These are phyloP conservation scores for Sussaba pulchella DNA, from an alignment of 2,888 invertebrate species.

Conservation along the genomic window DNA sequence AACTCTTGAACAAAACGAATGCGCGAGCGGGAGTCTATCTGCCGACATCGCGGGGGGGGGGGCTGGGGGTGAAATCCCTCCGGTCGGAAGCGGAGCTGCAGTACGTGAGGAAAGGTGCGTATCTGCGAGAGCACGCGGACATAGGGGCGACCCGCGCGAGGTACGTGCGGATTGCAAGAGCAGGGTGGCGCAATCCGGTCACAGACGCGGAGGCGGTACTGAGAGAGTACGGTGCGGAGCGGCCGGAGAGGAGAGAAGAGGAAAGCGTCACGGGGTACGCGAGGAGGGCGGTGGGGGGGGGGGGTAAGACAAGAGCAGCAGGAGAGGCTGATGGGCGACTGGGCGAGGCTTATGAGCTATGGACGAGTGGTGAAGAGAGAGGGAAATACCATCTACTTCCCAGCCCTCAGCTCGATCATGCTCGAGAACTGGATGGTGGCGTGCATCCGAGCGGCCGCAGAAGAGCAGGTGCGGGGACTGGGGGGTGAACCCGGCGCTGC, in stretches of 20 bases:
- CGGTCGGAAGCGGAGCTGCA: neutral
- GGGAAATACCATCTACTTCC: neutral
- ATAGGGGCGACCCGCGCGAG: neutral
- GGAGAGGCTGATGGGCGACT: neutral
- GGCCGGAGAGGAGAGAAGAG: neutral
- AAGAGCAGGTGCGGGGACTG: slow-evolving; percentile 6
- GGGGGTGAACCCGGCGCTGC: neutral
- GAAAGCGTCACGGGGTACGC: neutral
- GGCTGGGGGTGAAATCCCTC: neutral
- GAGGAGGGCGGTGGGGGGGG: neutral
- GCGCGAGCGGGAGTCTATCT: neutral
- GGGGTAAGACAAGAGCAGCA: neutral
- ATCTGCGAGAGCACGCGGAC: slow-evolving; percentile 3
- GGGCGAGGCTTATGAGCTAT: neutral
- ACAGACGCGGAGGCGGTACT: no score
- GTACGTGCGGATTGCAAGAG: no score
- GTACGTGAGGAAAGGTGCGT: no score
- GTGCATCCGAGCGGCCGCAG: slow-evolving; percentile 9
- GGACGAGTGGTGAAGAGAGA: neutral
- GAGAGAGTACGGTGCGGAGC: slow-evolving; percentile 17
- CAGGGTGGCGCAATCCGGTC: no score
- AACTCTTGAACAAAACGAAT: neutral
- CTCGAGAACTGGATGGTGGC: slow-evolving; percentile 24
- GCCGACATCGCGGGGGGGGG: neutral
- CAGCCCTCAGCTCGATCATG: neutral